A percentile compares a stretch with the other conserved stretches of the same genome.
Conservation (phyloP, 2,113 vertebrate genomes). For the Entelurus aequoreus region DNA sequence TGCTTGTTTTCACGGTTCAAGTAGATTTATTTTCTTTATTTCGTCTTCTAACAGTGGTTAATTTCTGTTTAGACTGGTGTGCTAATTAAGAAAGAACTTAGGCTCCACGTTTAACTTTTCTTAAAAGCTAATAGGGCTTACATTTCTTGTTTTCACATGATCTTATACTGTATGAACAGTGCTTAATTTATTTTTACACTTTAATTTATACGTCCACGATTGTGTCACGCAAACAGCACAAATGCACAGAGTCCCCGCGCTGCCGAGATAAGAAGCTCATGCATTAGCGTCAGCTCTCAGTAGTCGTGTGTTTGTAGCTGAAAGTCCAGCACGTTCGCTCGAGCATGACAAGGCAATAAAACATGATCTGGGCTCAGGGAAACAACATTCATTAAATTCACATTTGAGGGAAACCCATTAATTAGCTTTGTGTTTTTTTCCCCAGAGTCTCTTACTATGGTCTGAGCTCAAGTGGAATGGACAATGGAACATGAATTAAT, state of each 20-base stretch:
- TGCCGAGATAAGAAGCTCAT: background rate
- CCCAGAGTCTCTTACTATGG: background rate
- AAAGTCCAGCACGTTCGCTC: background rate
- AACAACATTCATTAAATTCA: background rate
- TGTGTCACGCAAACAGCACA: no score
- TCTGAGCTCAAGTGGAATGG: conserved; percentile 4
- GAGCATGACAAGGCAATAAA: background rate
- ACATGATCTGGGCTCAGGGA: background rate
- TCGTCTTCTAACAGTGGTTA: no score
- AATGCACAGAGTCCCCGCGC: background rate
- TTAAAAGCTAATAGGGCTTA: no score
- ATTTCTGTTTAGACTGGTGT: no score
- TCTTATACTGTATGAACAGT: no score
- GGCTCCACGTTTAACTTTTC: no score
- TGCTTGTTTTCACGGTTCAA: no score
- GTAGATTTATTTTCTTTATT: no score
- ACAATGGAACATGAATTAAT: conserved; percentile 25
- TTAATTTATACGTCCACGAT: no score
- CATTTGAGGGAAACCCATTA: conserved; percentile 2
- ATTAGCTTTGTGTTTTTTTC: background rate
- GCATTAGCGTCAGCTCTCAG: background rate
- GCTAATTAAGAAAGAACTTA: no score
- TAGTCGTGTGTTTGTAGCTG: background rate
- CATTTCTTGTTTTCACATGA: no score
- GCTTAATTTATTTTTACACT: no score